Evolutionary conservation across 2,888 invertebrate species (phyloP), one percentile per base, ranked within the genome.

Genomic region (Electrophaes corylata): DNA sequence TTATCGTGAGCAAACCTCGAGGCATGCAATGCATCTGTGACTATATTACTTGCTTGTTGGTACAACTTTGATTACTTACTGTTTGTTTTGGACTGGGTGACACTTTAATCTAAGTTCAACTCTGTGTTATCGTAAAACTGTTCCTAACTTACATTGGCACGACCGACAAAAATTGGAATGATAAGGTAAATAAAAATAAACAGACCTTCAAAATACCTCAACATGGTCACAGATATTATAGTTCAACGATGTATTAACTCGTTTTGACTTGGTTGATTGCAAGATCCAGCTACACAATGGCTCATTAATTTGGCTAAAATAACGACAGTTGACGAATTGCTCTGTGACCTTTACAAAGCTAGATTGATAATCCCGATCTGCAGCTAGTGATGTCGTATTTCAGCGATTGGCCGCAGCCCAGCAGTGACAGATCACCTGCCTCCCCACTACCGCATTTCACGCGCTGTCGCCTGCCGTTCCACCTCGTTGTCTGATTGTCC

Each of bases 391-490:
- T 35, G 12, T 45, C 33, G 19, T 23, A 52, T 49, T 55, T 47
- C 44, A 49, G 29, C 37, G 29, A 44, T 49, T 44, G 46, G 44
- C 40, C 48, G 53, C 57, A 53, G 50, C 39, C 43, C 12, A 55
- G 57, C 56, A 53, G 63, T 55, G 59, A 65, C 62, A 64, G 66
- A 67, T 66, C 64, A 60, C 66, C 65, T 56, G 60, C 37, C 48
- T 54, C 54, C 50, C 50, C 50, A 59, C 56, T 67, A 65, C 64
- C 70, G 65, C 70, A 76, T 80, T 78, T 75, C 75, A 80, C 78
- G 78, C 73, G 61, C 57, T 71, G 75, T 60, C 78, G 75, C 74
- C 60, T 67, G 54, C 63, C 69, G 75, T 77, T 73, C 69, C 69
- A 71, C 66, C 67, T 62, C 62, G 71, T 64, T 70, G 70, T 71